Conservation (phyloP, 2,797 vertebrate species). For the Accipiter badius region DNA sequence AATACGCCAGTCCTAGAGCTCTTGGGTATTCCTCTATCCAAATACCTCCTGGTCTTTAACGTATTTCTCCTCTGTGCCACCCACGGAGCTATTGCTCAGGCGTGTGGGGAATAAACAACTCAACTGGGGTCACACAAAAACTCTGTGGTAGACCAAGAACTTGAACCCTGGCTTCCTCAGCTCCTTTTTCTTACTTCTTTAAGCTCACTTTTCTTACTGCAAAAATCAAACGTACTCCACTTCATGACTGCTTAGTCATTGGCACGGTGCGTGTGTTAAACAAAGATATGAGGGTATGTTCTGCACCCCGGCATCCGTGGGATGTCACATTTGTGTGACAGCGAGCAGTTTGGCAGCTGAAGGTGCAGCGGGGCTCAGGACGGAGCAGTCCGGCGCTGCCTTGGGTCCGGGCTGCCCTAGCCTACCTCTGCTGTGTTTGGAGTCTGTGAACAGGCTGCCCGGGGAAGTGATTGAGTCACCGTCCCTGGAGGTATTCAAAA, state of each 20-base stretch:
- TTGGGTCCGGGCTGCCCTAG: neutral
- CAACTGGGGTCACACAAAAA: neutral
- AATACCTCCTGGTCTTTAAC: neutral
- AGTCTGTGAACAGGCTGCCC: neutral
- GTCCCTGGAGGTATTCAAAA: neutral
- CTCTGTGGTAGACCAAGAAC: neutral
- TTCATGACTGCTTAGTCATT: neutral
- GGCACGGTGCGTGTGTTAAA: neutral
- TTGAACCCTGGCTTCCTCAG: neutral
- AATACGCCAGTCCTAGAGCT: neutral
- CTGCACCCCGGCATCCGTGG: neutral
- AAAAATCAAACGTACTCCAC: neutral
- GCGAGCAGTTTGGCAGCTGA: neutral
- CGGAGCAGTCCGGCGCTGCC: neutral
- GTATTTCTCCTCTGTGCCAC: constrained; percentile 3
- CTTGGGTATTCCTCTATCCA: neutral
- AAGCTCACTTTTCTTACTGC: neutral
- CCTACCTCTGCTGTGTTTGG: no score
- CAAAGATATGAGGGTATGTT: fast-evolving
- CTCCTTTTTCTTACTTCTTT: neutral
- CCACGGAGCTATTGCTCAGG: neutral
- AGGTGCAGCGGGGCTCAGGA: neutral
- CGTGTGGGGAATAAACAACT: neutral
- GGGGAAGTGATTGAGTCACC: neutral
- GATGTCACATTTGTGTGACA: neutral